phyloP scores from a whole-genome alignment of 1,140 invertebrate species.

The Laodelphax striatellus region DNA sequence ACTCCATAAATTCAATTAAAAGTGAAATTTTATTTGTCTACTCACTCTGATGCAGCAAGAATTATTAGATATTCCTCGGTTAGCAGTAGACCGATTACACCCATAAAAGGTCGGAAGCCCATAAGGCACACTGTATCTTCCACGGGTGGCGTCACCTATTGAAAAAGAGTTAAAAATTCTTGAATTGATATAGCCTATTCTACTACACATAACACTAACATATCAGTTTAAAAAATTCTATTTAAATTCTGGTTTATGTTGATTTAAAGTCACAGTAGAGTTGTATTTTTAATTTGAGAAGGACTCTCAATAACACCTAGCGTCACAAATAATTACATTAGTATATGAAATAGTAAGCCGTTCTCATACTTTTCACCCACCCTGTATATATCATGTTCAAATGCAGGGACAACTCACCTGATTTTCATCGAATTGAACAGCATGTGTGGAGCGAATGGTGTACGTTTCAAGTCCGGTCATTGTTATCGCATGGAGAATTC shows the following conservation, averaged over 20 bases:
- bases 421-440: slow-evolving; percentile 9
- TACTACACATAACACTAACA: too few species aligned
- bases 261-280: too few species aligned
- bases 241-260: too few species aligned
- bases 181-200: too few species aligned
- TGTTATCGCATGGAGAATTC: slow-evolving; percentile 60
- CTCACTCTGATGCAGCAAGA: slow-evolving; percentile 44
- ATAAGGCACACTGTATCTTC: slow-evolving; percentile 57
- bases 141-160: slow-evolving; percentile 42
- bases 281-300: too few species aligned
- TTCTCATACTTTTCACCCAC: too few species aligned
- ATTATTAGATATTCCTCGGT: slow-evolving; percentile 49
- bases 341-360: too few species aligned
- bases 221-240: background rate
- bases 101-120: slow-evolving; percentile 58
- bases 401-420: background rate
- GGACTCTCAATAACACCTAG: too few species aligned
- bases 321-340: too few species aligned
- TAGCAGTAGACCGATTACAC: slow-evolving; percentile 50
- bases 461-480: slow-evolving; percentile 67
- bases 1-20: too few species aligned
- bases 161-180: slow-evolving; percentile 11
- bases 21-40: background rate
- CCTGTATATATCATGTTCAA: too few species aligned
- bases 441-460: slow-evolving; percentile 50